Percentiles rank a stretch among this genome's conserved stretches.
phyloP scores from a whole-genome alignment of 2,888 invertebrate genomes.

The Ashinkailepas kermadecensis region DNA sequence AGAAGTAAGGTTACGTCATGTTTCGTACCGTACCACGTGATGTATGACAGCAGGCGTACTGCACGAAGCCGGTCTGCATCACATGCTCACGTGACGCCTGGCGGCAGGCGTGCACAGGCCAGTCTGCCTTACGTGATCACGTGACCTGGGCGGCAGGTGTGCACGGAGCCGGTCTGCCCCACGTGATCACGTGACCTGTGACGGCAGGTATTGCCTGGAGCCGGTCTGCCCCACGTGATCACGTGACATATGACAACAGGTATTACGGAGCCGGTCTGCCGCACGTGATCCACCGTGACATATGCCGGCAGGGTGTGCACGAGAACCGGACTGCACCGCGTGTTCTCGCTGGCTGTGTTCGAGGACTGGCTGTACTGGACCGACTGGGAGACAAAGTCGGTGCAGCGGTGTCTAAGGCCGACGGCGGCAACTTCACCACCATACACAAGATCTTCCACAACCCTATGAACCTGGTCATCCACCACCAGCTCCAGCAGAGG shows the following conservation, averaged over 20 bases:
- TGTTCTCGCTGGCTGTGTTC: conserved; percentile 75
- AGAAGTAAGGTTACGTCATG: too few species aligned
- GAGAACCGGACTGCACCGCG: conserved; percentile 62
- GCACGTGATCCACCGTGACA: too few species aligned
- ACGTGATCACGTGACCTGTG: too few species aligned
- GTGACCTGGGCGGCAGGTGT: too few species aligned
- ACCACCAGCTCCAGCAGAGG: conserved; percentile 3
- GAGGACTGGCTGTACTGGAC: conserved; percentile 86
- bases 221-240: conserved; percentile 72
- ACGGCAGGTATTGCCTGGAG: conserved; percentile 47
- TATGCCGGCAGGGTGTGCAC: conserved; percentile 47
- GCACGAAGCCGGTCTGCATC: conserved; percentile 69
- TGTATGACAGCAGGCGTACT: too few species aligned
- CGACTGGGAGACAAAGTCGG: conserved; percentile 82
- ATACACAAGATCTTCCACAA: conserved; percentile 60
- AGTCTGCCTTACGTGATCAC: conserved; percentile 81
- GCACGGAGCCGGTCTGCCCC: conserved; percentile 67
- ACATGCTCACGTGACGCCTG: conserved; percentile 47
- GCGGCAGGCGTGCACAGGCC: conserved; percentile 45
- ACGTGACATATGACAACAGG: conserved; percentile 68
- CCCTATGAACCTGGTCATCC: conserved; percentile 14
- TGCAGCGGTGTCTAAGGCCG: conserved; percentile 64
- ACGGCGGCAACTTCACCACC: conserved; percentile 57
- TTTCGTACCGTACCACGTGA: conserved; percentile 62
- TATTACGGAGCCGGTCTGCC: conserved; percentile 76